These are phyloP conservation scores for Clarias fuscus DNA, from an alignment of 2,797 vertebrate species.

Conservation along the genomic window DNA sequence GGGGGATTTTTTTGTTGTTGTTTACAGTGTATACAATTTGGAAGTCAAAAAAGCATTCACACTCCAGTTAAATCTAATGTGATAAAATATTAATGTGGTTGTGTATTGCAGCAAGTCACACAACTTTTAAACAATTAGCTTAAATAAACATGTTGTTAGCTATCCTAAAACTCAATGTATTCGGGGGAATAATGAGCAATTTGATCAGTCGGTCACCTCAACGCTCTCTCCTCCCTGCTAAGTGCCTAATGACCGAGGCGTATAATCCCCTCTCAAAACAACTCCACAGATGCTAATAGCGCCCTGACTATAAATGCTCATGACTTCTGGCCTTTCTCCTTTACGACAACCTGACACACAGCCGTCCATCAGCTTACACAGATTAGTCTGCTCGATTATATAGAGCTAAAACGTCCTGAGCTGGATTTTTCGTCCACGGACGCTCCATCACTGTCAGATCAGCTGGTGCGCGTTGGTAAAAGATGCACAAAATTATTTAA, in stretches of 20 bases:
- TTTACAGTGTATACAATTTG: neutral
- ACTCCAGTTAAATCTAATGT: neutral
- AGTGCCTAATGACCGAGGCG: conserved; percentile 74
- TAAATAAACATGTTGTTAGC: conserved; percentile 51
- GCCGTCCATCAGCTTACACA: neutral
- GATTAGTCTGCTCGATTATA: neutral
- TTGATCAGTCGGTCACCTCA: conserved; percentile 77
- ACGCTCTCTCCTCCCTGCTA: conserved; percentile 71
- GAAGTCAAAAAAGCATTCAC: neutral
- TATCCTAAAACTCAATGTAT: conserved; percentile 67
- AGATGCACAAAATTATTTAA: conserved; percentile 23
- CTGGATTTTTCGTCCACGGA: neutral
- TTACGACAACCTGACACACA: conserved; percentile 57
- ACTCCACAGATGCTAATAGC: conserved; percentile 79
- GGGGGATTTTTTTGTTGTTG: no score
- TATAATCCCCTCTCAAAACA: conserved; percentile 83
- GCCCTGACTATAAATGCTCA: conserved; percentile 76
- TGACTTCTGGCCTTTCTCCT: conserved; percentile 69
- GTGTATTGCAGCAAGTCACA: neutral
- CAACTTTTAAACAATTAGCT: conserved; percentile 36
- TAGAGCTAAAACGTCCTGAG: neutral
- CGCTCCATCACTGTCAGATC: neutral
- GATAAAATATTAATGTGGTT: neutral
- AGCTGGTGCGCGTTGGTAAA: neutral
- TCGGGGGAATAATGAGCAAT: conserved; percentile 76